Evolutionary conservation across 92 coral and sea anemone species (phyloP).

Genomic region (Heliopora coerulea): DNA sequence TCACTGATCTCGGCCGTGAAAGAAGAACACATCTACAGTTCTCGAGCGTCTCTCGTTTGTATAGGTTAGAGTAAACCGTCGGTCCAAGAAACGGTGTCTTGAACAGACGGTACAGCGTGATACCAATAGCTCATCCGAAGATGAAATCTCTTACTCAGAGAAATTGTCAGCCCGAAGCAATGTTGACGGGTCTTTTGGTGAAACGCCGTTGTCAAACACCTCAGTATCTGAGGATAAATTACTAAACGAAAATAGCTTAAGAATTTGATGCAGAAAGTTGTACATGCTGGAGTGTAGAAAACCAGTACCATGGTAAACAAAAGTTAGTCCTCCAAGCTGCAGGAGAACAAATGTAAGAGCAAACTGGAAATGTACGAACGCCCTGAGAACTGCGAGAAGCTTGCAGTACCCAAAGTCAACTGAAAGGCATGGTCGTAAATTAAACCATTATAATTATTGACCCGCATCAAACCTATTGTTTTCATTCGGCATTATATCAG

Average conservation of each 20-base stretch:
- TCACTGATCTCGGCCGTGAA: no score
- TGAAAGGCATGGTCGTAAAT: conserved; percentile 25
- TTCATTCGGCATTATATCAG: no score
- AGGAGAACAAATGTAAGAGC: conserved; percentile 40
- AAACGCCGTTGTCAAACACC: no score
- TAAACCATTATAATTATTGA: no score
- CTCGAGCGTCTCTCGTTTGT: no score
- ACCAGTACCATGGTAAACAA: conserved; percentile 39
- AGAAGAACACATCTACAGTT: no score
- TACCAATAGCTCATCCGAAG: no score
- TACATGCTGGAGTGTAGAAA: conserved; percentile 34
- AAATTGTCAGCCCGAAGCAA: not conserved
- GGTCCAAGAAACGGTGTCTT: no score
- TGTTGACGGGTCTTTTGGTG: not conserved
- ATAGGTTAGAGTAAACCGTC: no score
- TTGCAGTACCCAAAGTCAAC: conserved; percentile 25
- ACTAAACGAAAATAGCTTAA: conserved; percentile 38
- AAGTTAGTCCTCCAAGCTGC: conserved; percentile 41
- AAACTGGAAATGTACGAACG: conserved; percentile 20
- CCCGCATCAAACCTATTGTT: no score
- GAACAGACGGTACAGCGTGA: no score
- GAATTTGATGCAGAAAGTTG: conserved; percentile 26
- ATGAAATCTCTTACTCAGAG: conserved; percentile 31
- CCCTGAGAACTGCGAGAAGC: conserved; percentile 36
- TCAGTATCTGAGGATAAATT: conserved; percentile 12